A percentile compares a stretch with the other conserved stretches of the same genome.
These are phyloP conservation scores for Lutjanus argentimaculatus DNA, from an alignment of 2,797 vertebrate genomes.

Conservation along the genomic window DNA sequence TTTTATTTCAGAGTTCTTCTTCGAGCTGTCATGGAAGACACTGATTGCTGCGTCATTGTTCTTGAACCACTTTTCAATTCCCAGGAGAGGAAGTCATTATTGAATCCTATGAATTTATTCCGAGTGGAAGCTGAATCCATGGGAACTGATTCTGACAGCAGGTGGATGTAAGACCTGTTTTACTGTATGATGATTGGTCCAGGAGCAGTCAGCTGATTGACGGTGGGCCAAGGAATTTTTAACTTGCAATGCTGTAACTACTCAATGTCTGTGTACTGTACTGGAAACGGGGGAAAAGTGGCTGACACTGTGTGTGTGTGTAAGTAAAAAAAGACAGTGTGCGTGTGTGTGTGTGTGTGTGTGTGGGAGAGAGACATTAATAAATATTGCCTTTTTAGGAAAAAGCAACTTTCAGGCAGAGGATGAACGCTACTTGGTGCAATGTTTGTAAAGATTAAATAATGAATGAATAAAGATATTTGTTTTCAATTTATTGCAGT, in stretches of 20 bases:
- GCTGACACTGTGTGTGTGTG: constrained; percentile 53
- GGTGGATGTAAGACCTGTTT: constrained; percentile 54
- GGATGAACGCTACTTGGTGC: constrained; percentile 66
- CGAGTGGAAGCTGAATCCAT: constrained; percentile 24
- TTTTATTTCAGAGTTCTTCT: constrained; percentile 32
- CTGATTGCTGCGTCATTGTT: constrained; percentile 36
- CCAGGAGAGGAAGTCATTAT: constrained; percentile 37
- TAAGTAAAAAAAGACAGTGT: too few relatives aligned
- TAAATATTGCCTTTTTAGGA: constrained; percentile 73
- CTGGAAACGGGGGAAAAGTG: constrained; percentile 53
- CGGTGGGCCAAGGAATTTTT: constrained; percentile 38
- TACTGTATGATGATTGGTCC: constrained; percentile 38
- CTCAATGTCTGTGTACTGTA: constrained; percentile 70
- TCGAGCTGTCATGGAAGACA: constrained; percentile 28
- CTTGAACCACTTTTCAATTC: constrained; percentile 51
- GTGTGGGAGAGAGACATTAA: constrained; percentile 22
- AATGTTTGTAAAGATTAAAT: constrained; percentile 75
- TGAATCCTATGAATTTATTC: constrained; percentile 59
- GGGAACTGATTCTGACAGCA: constrained; percentile 52
- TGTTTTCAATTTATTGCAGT: constrained; percentile 53
- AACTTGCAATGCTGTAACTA: constrained; percentile 67
- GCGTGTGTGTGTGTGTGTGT: constrained; percentile 30
- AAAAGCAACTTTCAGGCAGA: constrained; percentile 63
- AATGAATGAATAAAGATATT: constrained; percentile 69
- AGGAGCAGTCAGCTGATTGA: constrained; percentile 40